These are phyloP conservation scores for Sphaerophoria taeniata DNA, from an alignment of 2,888 invertebrate genomes.

Conservation along the genomic window DNA sequence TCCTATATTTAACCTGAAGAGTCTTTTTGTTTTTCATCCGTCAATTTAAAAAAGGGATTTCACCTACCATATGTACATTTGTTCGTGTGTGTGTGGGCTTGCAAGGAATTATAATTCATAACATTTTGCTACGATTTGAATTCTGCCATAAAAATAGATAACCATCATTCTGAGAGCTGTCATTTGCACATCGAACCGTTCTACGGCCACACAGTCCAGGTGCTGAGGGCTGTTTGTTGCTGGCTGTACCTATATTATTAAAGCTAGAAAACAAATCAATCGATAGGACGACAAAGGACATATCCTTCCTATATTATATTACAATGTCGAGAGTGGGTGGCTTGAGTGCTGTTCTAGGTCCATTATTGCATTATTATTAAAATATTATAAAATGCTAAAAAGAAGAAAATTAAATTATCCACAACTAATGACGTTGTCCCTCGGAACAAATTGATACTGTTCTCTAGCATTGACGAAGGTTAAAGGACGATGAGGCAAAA, in stretches of 20 bases:
- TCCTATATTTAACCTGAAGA: constrained; percentile 44
- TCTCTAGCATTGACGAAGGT: background rate
- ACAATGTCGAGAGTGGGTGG: background rate
- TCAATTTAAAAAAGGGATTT: constrained; percentile 26
- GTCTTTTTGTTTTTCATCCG: constrained; percentile 41
- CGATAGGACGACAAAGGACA: constrained; percentile 52
- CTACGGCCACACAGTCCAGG: background rate
- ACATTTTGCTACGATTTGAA: constrained; percentile 32
- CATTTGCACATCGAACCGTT: background rate
- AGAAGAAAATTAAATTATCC: constrained; percentile 64
- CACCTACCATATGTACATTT: background rate
- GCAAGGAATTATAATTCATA: constrained; percentile 56
- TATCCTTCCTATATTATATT: constrained; percentile 44
- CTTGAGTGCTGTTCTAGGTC: background rate
- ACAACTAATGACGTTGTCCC: constrained; percentile 59
- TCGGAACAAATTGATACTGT: constrained; percentile 53
- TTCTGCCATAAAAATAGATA: constrained; percentile 48
- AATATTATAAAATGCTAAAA: constrained; percentile 38
- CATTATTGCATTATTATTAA: background rate
- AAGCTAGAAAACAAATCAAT: constrained; percentile 40
- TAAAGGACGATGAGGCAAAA: background rate
- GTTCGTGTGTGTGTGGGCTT: background rate
- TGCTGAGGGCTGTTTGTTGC: background rate
- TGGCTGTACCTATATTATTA: background rate
- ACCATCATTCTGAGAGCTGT: background rate